Percentiles rank a stretch among this genome's conserved stretches.
phyloP scores from a whole-genome alignment of 2,888 invertebrate species.

The Philopedon plagiatum region DNA sequence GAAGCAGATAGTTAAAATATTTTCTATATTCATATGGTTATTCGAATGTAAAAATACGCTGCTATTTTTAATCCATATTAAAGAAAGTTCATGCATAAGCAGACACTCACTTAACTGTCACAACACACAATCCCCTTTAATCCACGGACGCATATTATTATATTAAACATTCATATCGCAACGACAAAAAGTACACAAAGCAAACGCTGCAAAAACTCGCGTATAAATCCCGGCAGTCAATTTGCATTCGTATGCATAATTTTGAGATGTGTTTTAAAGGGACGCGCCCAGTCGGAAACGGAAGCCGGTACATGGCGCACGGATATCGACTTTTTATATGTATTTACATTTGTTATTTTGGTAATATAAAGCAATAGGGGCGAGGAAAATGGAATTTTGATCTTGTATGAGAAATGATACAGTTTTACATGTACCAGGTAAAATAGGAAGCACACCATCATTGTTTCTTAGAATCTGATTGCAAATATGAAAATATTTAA shows the following conservation, averaged over 20 bases:
- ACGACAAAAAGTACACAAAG: conserved; percentile 17
- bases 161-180: conserved; percentile 14
- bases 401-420: background rate
- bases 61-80: background rate
- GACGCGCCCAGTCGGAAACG: conserved; percentile 33
- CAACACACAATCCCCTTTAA: conserved; percentile 4
- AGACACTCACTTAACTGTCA: conserved; percentile 3
- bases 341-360: conserved; percentile 4
- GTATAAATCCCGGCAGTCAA: conserved; percentile 31
- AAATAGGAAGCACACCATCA: no score
- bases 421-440: background rate
- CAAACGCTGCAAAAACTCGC: conserved; percentile 23
- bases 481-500: no score
- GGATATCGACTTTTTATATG: conserved; percentile 3
- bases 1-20: no score
- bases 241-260: conserved; percentile 40
- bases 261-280: conserved; percentile 35
- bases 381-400: background rate
- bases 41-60: background rate
- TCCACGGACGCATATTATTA: conserved; percentile 5
- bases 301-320: conserved; percentile 4
- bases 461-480: no score
- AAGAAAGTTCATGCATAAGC: conserved; percentile 5
- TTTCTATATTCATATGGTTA: background rate
- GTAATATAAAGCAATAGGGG: background rate